These are phyloP conservation scores for Pachypanchax playfairii DNA, from an alignment of 2,113 vertebrate species.

Conservation along the genomic window DNA sequence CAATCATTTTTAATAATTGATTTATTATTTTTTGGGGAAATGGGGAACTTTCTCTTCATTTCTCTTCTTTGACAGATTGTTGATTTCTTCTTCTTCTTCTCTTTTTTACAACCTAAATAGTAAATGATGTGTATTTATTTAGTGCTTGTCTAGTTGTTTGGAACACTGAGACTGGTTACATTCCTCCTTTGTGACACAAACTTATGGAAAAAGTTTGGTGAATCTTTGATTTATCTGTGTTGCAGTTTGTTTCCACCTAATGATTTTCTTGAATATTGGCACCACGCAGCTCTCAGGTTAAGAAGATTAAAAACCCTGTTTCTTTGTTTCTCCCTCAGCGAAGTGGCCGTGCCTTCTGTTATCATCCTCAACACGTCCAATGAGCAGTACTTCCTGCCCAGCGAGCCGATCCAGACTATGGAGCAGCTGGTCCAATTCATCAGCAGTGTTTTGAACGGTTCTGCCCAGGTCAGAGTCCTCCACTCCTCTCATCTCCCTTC, in stretches of 20 bases:
- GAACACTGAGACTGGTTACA: too few relatives aligned
- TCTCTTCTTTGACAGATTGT: too few relatives aligned
- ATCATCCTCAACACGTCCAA: slow-evolving; percentile 97
- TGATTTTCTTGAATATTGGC: slow-evolving; percentile 49
- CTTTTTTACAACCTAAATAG: too few relatives aligned
- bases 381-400: slow-evolving; percentile 94
- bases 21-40: too few relatives aligned
- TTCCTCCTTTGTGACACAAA: too few relatives aligned
- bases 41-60: too few relatives aligned
- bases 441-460: slow-evolving; percentile 89
- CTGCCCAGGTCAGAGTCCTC: slow-evolving; percentile 83
- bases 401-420: slow-evolving; percentile 80
- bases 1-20: too few relatives aligned
- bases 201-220: too few relatives aligned
- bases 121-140: too few relatives aligned
- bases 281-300: slow-evolving; percentile 22
- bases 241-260: slow-evolving; percentile 54
- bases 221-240: slow-evolving; percentile 30
- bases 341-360: slow-evolving; percentile 89
- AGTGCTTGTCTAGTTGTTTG: too few relatives aligned
- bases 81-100: too few relatives aligned
- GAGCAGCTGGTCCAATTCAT: slow-evolving; percentile 95
- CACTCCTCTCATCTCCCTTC: not conserved
- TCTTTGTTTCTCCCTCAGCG: slow-evolving; percentile 80
- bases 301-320: slow-evolving; percentile 38